Conservation (phyloP, 1,140 invertebrate genomes). For the Thaumetopoea pityocampa region DNA sequence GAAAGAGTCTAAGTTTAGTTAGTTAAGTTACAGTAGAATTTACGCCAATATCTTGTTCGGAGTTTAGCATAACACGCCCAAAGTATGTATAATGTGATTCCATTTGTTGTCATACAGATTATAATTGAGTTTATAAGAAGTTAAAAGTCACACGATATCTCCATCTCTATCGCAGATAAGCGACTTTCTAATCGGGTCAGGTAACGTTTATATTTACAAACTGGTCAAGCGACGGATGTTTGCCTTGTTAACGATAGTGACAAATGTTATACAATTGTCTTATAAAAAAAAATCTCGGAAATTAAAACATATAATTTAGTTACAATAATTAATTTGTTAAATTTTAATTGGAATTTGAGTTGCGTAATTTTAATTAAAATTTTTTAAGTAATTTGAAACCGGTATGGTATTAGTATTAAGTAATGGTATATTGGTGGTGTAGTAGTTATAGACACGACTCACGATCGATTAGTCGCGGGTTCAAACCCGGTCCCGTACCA, state of each 20-base stretch:
- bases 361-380: no score
- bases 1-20: no score
- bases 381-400: no score
- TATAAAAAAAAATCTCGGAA: slow-evolving; percentile 9
- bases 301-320: slow-evolving; percentile 3
- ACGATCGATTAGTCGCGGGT: no score
- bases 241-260: slow-evolving; percentile 38
- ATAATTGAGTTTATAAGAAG: slow-evolving; percentile 22
- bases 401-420: no score
- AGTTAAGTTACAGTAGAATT: neutral
- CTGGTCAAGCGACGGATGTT: slow-evolving; percentile 55
- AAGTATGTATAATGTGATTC: slow-evolving; percentile 9
- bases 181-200: slow-evolving; percentile 58
- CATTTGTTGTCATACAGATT: slow-evolving; percentile 12
- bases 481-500: no score
- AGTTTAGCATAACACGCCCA: slow-evolving; percentile 8
- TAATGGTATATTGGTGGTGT: no score
- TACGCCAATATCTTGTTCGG: neutral
- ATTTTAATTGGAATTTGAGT: no score
- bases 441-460: no score
- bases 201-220: slow-evolving; percentile 52
- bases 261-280: slow-evolving; percentile 32
- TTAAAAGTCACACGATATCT: slow-evolving; percentile 37
- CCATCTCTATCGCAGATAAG: slow-evolving; percentile 52
- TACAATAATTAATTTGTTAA: no score